Evolutionary conservation across 2,113 vertebrate species (phyloP).

Genomic region (Erythrocebus patas): DNA sequence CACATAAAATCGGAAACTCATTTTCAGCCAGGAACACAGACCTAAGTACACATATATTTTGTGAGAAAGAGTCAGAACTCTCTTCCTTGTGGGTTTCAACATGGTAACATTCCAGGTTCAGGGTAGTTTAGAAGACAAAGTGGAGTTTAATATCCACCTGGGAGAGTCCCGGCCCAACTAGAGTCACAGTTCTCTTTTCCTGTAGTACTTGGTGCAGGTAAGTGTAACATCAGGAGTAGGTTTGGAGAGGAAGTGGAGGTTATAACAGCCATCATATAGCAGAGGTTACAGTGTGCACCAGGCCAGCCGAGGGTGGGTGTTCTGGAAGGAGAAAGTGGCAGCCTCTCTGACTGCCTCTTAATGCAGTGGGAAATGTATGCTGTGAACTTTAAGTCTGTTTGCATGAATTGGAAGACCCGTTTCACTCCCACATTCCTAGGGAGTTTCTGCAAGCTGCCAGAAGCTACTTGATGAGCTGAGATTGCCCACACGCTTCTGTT

Average conservation of each 20-base stretch:
- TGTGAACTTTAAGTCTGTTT: neutral
- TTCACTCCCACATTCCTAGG: neutral
- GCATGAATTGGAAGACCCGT: neutral
- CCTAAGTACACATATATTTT: neutral
- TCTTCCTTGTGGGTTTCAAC: neutral
- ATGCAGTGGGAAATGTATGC: neutral
- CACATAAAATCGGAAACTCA: neutral
- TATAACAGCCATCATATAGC: accelerated
- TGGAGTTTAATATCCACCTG: accelerated
- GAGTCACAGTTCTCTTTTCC: neutral
- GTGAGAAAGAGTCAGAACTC: neutral
- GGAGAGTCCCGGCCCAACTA: neutral
- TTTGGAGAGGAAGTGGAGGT: neutral
- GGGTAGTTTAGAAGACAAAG: neutral
- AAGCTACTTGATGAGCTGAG: neutral
- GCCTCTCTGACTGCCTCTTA: neutral
- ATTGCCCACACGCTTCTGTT: neutral
- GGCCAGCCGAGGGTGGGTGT: accelerated
- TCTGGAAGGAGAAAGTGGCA: neutral
- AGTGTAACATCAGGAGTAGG: neutral
- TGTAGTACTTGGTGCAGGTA: too few species aligned
- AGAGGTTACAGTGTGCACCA: too few species aligned
- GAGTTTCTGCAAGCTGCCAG: neutral
- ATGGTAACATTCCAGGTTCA: neutral
- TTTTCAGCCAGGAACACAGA: neutral